These are phyloP conservation scores for Desmophyllum pertusum DNA, from an alignment of 92 coral and sea anemone species.

Conservation along the genomic window DNA sequence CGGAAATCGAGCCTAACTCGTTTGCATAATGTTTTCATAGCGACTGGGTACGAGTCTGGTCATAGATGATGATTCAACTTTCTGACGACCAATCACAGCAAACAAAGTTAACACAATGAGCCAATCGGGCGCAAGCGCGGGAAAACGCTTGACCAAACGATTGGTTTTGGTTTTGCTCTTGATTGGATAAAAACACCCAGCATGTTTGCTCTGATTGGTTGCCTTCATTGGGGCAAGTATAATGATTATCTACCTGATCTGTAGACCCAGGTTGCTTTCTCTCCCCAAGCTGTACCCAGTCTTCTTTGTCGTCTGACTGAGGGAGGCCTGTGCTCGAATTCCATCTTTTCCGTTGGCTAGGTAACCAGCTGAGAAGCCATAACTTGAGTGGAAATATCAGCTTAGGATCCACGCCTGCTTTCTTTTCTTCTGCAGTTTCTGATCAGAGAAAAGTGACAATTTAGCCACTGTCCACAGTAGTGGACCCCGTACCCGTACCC, in stretches of 20 bases:
- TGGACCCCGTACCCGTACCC: too few species aligned
- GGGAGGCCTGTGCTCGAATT: slow-evolving; percentile 51
- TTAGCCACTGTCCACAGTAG: background rate
- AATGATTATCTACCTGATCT: slow-evolving; percentile 15
- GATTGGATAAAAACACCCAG: background rate
- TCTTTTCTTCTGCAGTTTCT: slow-evolving; percentile 47
- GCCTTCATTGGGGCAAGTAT: too few species aligned
- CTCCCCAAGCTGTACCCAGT: slow-evolving; percentile 54
- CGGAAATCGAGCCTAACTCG: too few species aligned
- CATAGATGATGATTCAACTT: too few species aligned
- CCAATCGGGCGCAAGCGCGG: background rate
- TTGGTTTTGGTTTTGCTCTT: background rate
- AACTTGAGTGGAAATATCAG: slow-evolving; percentile 47
- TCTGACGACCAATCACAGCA: background rate
- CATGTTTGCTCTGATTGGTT: background rate
- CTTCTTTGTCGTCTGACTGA: slow-evolving; percentile 41
- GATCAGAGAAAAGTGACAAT: background rate
- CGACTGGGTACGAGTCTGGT: too few species aligned
- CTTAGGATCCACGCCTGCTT: slow-evolving; percentile 44
- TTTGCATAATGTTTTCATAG: too few species aligned
- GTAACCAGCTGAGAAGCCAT: slow-evolving; percentile 51
- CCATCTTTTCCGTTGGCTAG: slow-evolving; percentile 44
- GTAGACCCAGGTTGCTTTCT: slow-evolving; percentile 30
- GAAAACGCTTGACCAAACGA: background rate
- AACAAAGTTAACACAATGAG: background rate